Evolutionary conservation across 2,888 invertebrate species (phyloP).

Genomic region (Eledona agricola): DNA sequence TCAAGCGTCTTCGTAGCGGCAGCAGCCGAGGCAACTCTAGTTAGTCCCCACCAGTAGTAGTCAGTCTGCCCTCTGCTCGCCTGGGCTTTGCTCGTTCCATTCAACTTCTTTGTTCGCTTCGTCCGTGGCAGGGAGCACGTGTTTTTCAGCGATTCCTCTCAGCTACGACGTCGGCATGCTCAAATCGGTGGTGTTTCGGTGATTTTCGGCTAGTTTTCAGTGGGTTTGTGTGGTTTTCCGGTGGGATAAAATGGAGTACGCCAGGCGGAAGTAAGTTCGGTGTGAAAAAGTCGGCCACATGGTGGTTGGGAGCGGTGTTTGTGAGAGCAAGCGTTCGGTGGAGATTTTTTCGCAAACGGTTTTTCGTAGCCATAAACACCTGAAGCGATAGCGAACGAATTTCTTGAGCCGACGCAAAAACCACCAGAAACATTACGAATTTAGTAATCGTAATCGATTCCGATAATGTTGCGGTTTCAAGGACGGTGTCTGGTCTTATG

Average conservation of each 20-base stretch:
- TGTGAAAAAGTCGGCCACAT: conserved; percentile 2
- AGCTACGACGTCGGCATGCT: conserved; percentile 20
- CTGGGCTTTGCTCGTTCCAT: neutral
- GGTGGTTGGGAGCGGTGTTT: neutral
- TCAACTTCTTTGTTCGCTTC: conserved; percentile 24
- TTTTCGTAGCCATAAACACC: too few species aligned
- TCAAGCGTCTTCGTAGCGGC: too few species aligned
- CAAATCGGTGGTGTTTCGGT: too few species aligned
- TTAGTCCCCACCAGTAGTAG: neutral
- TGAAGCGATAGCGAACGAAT: too few species aligned
- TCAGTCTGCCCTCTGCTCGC: neutral
- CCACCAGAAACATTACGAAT: too few species aligned
- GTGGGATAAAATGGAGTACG: conserved; percentile 43
- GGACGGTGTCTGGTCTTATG: too few species aligned
- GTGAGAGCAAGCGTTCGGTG: neutral
- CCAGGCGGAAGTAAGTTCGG: conserved; percentile 44
- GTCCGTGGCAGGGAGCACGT: conserved; percentile 18
- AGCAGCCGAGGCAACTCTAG: neutral
- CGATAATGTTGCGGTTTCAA: too few species aligned
- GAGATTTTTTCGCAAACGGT: too few species aligned
- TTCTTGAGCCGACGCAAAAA: too few species aligned
- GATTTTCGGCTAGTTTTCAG: too few species aligned
- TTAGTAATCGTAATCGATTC: too few species aligned
- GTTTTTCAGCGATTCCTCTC: conserved; percentile 20
- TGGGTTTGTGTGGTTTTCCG: too few species aligned